Conservation (phyloP, 1,140 invertebrate species). For the Caerostris darwini region DNA sequence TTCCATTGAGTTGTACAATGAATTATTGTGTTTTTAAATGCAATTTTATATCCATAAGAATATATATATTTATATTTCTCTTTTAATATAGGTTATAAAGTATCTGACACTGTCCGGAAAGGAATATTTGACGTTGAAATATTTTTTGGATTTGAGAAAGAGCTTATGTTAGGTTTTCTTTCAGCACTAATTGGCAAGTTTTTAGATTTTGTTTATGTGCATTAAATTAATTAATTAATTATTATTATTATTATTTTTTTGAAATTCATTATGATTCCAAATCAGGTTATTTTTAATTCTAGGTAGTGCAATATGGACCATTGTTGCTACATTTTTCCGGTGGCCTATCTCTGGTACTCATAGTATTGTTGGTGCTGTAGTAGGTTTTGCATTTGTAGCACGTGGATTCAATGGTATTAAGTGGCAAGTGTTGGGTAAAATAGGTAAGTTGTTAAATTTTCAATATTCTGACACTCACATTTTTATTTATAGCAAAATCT, state of each 20-base stretch:
- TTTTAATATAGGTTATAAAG: constrained; percentile 90
- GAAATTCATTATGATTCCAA: neutral
- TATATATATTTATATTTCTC: neutral
- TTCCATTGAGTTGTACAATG: too few species aligned
- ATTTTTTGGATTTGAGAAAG: constrained; percentile 91
- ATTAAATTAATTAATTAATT: neutral
- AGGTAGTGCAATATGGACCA: constrained; percentile 95
- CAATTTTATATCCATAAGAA: too few species aligned
- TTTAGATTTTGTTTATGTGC: neutral
- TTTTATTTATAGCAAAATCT: too few species aligned
- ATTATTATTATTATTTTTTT: neutral
- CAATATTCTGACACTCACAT: too few species aligned
- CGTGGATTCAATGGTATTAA: constrained; percentile 91
- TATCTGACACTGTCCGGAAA: constrained; percentile 99
- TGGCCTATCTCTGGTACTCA: constrained; percentile 99
- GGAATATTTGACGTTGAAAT: constrained; percentile 94
- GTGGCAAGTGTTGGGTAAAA: constrained; percentile 90
- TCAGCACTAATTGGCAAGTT: constrained; percentile 87
- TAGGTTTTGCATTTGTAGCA: constrained; percentile 97
- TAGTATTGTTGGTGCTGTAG: constrained; percentile 98
- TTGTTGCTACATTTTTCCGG: constrained; percentile 96
- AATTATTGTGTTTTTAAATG: too few species aligned
- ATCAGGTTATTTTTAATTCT: constrained; percentile 69
- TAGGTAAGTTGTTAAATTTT: constrained; percentile 85
- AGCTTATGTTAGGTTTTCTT: constrained; percentile 95